A percentile compares a stretch with the other conserved stretches of the same genome.
Evolutionary conservation across 2,113 vertebrate genomes (phyloP).

Genomic region (Myotis brandtii): DNA sequence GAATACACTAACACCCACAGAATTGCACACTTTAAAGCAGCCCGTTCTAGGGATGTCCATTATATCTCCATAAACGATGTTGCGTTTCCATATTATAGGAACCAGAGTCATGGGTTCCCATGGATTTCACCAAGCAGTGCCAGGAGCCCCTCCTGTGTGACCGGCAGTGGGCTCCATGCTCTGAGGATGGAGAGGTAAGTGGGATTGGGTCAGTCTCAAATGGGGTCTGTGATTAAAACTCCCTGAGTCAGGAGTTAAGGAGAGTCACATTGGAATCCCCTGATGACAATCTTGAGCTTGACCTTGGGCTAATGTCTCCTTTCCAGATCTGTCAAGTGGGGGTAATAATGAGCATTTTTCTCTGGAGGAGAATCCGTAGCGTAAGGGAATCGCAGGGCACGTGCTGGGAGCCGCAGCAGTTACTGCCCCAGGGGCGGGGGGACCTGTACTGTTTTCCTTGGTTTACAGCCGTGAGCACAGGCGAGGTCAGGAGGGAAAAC

Average conservation of each 20-base stretch:
- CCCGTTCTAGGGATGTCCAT: neutral
- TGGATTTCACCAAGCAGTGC: neutral
- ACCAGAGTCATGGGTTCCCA: neutral
- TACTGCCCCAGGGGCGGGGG: neutral
- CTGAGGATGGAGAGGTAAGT: neutral
- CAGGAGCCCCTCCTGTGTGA: neutral
- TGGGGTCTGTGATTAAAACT: neutral
- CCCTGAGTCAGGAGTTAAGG: neutral
- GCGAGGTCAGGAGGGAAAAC: neutral
- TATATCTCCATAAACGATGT: neutral
- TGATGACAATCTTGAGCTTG: neutral
- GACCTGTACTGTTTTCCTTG: rapidly evolving
- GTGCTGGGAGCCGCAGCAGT: too few relatives aligned
- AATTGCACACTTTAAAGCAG: neutral
- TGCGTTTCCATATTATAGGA: neutral
- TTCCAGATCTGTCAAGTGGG: neutral
- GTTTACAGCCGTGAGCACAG: neutral
- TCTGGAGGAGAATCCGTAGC: neutral
- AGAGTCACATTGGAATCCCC: neutral
- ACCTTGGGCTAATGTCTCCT: neutral
- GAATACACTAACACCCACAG: neutral
- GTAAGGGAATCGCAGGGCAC: rapidly evolving
- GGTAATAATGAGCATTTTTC: neutral
- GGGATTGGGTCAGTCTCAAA: neutral
- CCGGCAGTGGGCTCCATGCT: neutral